phyloP scores from a whole-genome alignment of 2,797 vertebrate species.

The Clarias laeviceps region DNA sequence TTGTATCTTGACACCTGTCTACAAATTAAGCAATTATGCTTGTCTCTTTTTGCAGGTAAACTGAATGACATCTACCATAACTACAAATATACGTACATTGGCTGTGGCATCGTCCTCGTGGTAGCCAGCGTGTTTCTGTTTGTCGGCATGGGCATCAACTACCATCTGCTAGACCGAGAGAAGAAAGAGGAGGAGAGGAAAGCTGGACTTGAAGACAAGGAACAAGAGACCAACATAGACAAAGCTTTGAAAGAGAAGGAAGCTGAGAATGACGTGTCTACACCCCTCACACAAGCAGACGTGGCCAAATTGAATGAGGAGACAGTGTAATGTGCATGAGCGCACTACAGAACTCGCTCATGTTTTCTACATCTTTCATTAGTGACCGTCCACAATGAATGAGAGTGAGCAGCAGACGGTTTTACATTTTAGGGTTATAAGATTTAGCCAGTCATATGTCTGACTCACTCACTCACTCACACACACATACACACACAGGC shows the following conservation, averaged over 20 bases:
- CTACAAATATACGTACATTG: slow-evolving; percentile 92
- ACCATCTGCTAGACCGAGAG: slow-evolving; percentile 81
- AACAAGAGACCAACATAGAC: slow-evolving; percentile 74
- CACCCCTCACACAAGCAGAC: slow-evolving; percentile 49
- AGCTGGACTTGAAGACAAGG: slow-evolving; percentile 71
- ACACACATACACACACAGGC: slow-evolving; percentile 2
- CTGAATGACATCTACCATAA: slow-evolving; percentile 82
- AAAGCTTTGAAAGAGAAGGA: slow-evolving; percentile 56
- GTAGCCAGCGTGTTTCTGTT: slow-evolving; percentile 85
- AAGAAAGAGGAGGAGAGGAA: slow-evolving; percentile 72
- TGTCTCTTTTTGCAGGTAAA: slow-evolving; percentile 67
- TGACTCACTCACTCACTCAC: neutral
- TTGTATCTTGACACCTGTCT: neutral
- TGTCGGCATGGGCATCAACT: slow-evolving; percentile 93
- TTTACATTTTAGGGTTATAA: neutral
- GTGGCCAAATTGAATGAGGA: slow-evolving; percentile 71
- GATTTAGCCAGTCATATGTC: slow-evolving; percentile 4
- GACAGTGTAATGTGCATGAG: slow-evolving; percentile 56
- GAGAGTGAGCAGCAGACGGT: neutral
- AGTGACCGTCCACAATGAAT: slow-evolving; percentile 31
- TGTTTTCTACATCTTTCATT: slow-evolving; percentile 20
- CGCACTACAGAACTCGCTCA: neutral
- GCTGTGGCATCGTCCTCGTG: slow-evolving; percentile 84
- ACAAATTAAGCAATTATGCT: neutral
- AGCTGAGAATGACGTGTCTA: slow-evolving; percentile 50